These are phyloP conservation scores for Lobophora halterata DNA, from an alignment of 2,888 invertebrate genomes.

Conservation along the genomic window DNA sequence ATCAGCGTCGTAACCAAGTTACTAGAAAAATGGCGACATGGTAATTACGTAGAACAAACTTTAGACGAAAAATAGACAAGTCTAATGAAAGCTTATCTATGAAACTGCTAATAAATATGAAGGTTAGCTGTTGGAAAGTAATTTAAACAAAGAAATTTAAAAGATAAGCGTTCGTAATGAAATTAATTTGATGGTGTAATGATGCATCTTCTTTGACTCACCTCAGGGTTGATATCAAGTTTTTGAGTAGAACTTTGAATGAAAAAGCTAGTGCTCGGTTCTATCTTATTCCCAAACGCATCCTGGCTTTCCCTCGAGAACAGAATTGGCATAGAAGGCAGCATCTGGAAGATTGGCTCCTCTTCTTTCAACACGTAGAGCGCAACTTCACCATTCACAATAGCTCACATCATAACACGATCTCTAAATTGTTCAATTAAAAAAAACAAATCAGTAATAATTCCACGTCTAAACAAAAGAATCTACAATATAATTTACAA, in stretches of 20 bases:
- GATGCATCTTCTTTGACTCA: slow-evolving; percentile 47
- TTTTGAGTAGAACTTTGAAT: slow-evolving; percentile 52
- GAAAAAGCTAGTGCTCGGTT: slow-evolving; percentile 68
- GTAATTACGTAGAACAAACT: slow-evolving; percentile 29
- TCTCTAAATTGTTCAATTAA: slow-evolving; percentile 44
- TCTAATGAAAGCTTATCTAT: slow-evolving; percentile 3
- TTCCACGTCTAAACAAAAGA: slow-evolving; percentile 35
- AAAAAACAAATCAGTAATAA: slow-evolving; percentile 38
- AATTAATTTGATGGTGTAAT: slow-evolving; percentile 34
- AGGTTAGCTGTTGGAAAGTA: background rate
- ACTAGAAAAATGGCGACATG: slow-evolving; percentile 50
- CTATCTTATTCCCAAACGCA: slow-evolving; percentile 73
- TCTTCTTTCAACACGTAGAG: slow-evolving; percentile 7
- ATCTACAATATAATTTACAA: slow-evolving; percentile 32
- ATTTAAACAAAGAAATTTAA: slow-evolving; percentile 5
- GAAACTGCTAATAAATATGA: background rate
- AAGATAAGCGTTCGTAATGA: slow-evolving; percentile 12
- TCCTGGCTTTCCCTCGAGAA: slow-evolving; percentile 74
- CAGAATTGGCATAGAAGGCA: slow-evolving; percentile 78
- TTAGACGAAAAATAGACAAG: slow-evolving; percentile 8
- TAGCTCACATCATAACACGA: slow-evolving; percentile 28
- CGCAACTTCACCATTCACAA: slow-evolving; percentile 44
- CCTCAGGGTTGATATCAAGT: slow-evolving; percentile 55
- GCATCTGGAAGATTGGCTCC: slow-evolving; percentile 58
- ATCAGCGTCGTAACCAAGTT: slow-evolving; percentile 24